Evolutionary conservation across 2,113 vertebrate genomes (phyloP), one percentile per base, ranked within the genome.

Genomic region (Anguilla japonica): DNA sequence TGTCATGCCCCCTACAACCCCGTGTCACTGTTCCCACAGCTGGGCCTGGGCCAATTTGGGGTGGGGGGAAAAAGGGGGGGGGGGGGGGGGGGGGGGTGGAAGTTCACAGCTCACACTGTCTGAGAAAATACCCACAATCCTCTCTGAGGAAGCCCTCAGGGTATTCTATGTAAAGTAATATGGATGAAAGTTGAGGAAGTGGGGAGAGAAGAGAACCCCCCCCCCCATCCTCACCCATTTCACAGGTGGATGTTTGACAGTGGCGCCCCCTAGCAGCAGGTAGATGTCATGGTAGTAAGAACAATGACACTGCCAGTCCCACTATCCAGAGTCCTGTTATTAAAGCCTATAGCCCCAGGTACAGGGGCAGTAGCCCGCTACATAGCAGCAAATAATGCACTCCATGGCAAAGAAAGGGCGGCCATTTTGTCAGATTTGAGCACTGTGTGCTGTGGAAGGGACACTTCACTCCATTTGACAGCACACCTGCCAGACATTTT

Each of bases 161-260:
- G 75, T 79, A 16, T 57, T 53, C 46, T 34, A 5, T 53, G 84
- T 79, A 56, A 85, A 85, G 43, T 39, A 67, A 85, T 63, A 78
- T 39, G 2, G 71, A 26, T 67, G 39, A 16, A 26, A 84, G 20
- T 41, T 46, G 20, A 22, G 26, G 60, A 46, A 26, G 34, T 6
- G 40, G 22, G 83, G 60, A 46, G 83, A 67, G 20, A 40, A 67
- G 67, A 40, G 50, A 11, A 53, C 1, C 15, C 22, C 18, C 11
- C 20, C 18, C 41, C 39, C 41, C 43, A 60, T 8, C 43, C 43
- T 34, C 43, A 46, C 39, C 15, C 34, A 34, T 8, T 3, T 50
- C 41, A 78, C 41, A 78, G 71, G 71, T 79, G 43, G 16, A 43
- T 53, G 43, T 16, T 22, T 41, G 22, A 26, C 60, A 67, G 60